phyloP scores from a whole-genome alignment of 2,113 vertebrate genomes.

The Rana temporaria region DNA sequence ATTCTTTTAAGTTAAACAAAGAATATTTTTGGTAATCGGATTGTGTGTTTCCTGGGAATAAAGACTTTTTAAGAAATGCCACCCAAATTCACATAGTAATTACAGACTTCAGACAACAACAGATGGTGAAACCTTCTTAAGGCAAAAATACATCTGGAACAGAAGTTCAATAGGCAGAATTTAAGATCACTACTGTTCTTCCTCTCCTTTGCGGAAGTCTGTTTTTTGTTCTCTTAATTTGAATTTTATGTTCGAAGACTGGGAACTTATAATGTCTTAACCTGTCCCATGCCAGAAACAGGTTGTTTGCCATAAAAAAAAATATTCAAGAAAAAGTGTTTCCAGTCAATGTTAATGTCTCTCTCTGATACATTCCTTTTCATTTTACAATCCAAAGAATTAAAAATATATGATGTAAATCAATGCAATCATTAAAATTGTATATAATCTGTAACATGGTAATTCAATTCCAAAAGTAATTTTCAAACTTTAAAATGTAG shows the following conservation, averaged over 20 bases:
- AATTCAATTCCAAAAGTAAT: too few species aligned
- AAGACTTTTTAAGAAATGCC: slow-evolving; percentile 39
- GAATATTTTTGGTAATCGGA: slow-evolving; percentile 14
- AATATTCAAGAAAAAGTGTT: neutral
- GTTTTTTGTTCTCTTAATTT: slow-evolving; percentile 44
- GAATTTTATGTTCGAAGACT: slow-evolving; percentile 31
- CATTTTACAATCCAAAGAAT: too few species aligned
- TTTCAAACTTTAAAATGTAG: too few species aligned
- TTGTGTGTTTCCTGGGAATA: slow-evolving; percentile 42
- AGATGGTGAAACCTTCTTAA: slow-evolving; percentile 49
- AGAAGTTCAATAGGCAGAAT: slow-evolving; percentile 14
- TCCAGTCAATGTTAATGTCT: too few species aligned
- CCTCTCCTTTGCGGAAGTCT: slow-evolving; percentile 18
- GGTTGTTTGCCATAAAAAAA: slow-evolving; percentile 5
- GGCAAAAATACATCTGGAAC: slow-evolving; percentile 47
- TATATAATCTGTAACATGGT: too few species aligned
- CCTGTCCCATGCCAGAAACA: slow-evolving; percentile 7
- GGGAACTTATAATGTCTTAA: slow-evolving; percentile 17
- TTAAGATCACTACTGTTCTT: slow-evolving; percentile 29
- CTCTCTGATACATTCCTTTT: too few species aligned
- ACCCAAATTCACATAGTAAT: slow-evolving; percentile 49
- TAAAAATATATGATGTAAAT: too few species aligned
- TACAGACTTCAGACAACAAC: slow-evolving; percentile 40
- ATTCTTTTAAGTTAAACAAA: neutral
- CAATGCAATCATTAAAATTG: too few species aligned